Evolutionary conservation across 2,797 vertebrate genomes (phyloP).

Genomic region (Steatocranus sp.): DNA sequence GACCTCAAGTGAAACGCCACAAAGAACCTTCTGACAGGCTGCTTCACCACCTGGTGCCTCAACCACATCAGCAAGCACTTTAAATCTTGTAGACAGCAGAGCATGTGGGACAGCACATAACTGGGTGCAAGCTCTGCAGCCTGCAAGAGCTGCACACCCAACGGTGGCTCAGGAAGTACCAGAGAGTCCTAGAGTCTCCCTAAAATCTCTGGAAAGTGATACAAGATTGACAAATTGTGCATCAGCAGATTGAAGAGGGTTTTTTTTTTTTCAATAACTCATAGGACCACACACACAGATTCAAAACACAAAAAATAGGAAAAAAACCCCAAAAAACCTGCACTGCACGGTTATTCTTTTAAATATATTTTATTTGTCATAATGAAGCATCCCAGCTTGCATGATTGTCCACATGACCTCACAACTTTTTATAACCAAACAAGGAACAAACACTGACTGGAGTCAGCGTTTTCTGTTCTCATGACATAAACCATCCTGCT

Average conservation of each 20-base stretch:
- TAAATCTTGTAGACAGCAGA: neutral
- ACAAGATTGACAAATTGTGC: neutral
- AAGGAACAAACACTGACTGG: neutral
- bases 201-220: neutral
- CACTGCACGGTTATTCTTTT: neutral
- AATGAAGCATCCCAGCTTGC: neutral
- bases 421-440: neutral
- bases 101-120: neutral
- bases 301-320: neutral
- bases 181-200: neutral
- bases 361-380: neutral
- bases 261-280: neutral
- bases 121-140: neutral
- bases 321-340: accelerated
- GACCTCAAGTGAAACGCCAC: neutral
- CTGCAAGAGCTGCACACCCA: neutral
- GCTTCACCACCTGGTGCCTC: neutral
- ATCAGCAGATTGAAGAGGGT: neutral
- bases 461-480: neutral
- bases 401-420: neutral
- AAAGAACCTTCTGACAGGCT: neutral
- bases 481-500: neutral
- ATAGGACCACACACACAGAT: neutral
- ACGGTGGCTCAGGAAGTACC: neutral
- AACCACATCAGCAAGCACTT: neutral